phyloP scores from a whole-genome alignment of 2,113 vertebrate genomes.

The Antechinus stuartii region DNA sequence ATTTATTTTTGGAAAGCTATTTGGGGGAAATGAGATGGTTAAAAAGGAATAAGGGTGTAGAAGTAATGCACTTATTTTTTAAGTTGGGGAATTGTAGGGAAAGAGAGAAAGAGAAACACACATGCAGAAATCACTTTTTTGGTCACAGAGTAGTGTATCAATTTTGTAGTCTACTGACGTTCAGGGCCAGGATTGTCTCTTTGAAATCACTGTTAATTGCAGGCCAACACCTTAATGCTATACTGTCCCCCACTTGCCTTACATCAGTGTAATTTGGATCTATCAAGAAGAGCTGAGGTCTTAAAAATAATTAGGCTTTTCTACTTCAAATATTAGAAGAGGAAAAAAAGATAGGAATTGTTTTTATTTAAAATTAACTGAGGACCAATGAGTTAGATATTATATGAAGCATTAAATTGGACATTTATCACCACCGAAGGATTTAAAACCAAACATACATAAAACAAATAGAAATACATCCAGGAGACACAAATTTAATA shows the following conservation, averaged over 20 bases:
- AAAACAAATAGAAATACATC: conserved; percentile 25
- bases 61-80: conserved; percentile 45
- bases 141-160: not conserved
- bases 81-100: conserved; percentile 4
- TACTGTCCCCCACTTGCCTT: not conserved
- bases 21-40: conserved; percentile 54
- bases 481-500: conserved; percentile 16
- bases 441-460: not conserved
- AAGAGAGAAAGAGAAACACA: not conserved
- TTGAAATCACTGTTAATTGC: conserved; percentile 13
- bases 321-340: conserved; percentile 28
- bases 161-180: not conserved
- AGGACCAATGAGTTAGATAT: not conserved
- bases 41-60: not conserved
- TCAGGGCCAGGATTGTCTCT: conserved; percentile 12
- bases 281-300: not conserved
- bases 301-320: conserved; percentile 25
- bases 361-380: conserved; percentile 12
- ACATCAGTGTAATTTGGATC: not conserved
- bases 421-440: conserved; percentile 10
- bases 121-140: conserved; percentile 31
- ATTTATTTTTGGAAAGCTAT: conserved; percentile 63
- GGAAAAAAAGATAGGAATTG: not conserved
- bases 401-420: conserved; percentile 28
- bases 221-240: not conserved